These are phyloP conservation scores for Epinephelus malabaricus DNA, from an alignment of 2,797 vertebrate genomes.

Conservation along the genomic window DNA sequence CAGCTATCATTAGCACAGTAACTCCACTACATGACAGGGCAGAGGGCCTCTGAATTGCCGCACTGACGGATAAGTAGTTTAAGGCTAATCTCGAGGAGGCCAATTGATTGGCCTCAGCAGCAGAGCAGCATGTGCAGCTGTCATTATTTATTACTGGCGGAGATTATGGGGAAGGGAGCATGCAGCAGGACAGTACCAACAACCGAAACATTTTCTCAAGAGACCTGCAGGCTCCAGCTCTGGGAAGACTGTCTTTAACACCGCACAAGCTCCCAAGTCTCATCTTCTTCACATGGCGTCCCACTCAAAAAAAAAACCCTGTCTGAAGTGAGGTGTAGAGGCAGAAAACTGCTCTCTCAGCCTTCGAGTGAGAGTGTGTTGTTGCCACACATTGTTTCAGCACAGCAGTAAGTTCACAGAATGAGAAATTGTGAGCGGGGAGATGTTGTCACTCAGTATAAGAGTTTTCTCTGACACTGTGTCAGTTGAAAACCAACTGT, in stretches of 20 bases:
- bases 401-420: constrained; percentile 11
- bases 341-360: constrained; percentile 17
- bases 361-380: constrained; percentile 32
- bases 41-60: constrained; percentile 75
- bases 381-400: constrained; percentile 18
- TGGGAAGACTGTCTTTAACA: constrained; percentile 32
- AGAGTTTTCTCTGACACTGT: constrained; percentile 12
- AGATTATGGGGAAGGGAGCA: constrained; percentile 75
- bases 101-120: constrained; percentile 87
- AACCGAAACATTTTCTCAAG: constrained; percentile 20
- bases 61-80: constrained; percentile 88
- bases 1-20: constrained; percentile 38
- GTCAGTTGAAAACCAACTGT: not conserved
- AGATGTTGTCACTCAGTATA: constrained; percentile 16
- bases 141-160: constrained; percentile 88
- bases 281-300: constrained; percentile 33
- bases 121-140: constrained; percentile 88
- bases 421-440: constrained; percentile 35
- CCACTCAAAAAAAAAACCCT: constrained; percentile 9
- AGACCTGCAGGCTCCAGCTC: constrained; percentile 26
- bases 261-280: constrained; percentile 22
- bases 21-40: constrained; percentile 61
- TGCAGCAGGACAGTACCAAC: constrained; percentile 40
- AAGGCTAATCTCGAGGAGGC: constrained; percentile 89
- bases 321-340: constrained; percentile 19